These are phyloP conservation scores for Anolis sagrei DNA, from an alignment of 2,113 vertebrate genomes.

Conservation along the genomic window DNA sequence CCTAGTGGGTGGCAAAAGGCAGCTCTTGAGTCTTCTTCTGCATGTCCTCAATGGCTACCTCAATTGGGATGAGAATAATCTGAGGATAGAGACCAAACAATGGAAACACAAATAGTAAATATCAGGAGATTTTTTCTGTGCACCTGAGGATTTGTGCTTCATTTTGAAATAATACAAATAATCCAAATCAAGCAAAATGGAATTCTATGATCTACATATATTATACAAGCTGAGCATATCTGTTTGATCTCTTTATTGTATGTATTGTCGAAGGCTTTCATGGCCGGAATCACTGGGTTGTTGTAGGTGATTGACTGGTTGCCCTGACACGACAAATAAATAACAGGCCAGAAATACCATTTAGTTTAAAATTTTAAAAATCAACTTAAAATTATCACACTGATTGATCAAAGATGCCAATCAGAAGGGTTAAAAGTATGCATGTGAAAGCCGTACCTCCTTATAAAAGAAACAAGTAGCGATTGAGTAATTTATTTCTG, in stretches of 20 bases:
- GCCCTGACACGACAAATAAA: too few relatives aligned
- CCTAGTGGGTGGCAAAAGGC: constrained; percentile 89
- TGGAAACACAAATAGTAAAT: background rate
- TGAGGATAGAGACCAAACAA: constrained; percentile 39
- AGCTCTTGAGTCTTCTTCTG: constrained; percentile 94
- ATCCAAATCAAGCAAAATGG: background rate
- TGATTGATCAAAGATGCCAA: background rate
- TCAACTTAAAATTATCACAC: background rate
- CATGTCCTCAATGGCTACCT: constrained; percentile 95
- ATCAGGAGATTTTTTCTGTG: background rate
- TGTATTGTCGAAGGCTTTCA: too few relatives aligned
- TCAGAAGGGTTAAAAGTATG: background rate
- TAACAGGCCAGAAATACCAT: too few relatives aligned
- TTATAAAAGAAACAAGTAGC: background rate
- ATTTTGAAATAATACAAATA: background rate
- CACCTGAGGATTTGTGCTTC: background rate
- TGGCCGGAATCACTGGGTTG: too few relatives aligned
- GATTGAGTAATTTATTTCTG: background rate
- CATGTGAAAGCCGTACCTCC: background rate
- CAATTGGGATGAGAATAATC: constrained; percentile 90
- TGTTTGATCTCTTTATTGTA: too few relatives aligned
- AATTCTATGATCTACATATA: background rate
- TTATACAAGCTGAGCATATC: background rate
- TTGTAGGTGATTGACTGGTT: too few relatives aligned
- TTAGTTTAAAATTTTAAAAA: background rate